Evolutionary conservation across 1,140 invertebrate species (phyloP).

Genomic region (Drosophila malerkotliana): DNA sequence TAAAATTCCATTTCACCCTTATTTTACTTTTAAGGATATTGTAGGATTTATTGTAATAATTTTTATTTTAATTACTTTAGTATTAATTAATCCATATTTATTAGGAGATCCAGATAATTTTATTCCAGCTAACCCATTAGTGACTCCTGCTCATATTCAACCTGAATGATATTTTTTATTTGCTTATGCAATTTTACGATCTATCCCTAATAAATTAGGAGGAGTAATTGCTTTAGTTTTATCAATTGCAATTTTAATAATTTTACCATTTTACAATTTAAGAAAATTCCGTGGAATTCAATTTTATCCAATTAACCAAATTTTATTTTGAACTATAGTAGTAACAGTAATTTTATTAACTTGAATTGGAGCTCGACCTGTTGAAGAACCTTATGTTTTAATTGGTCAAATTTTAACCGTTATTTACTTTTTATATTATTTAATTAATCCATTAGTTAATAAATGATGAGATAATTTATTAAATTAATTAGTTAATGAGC

Average conservation of each 20-base stretch:
- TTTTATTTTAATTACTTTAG: too few species aligned
- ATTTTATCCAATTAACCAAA: conserved; percentile 86
- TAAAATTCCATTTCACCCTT: conserved; percentile 87
- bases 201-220: too few species aligned
- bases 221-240: conserved; percentile 81
- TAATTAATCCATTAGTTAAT: conserved; percentile 84
- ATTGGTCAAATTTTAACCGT: conserved; percentile 86
- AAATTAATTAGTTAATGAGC: conserved; percentile 85
- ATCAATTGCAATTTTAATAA: conserved; percentile 87
- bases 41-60: conserved; percentile 86
- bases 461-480: conserved; percentile 85
- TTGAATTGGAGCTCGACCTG: conserved; percentile 87
- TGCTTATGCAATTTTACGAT: too few species aligned
- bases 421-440: conserved; percentile 86
- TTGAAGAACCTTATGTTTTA: conserved; percentile 87
- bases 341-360: conserved; percentile 86
- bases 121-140: too few species aligned
- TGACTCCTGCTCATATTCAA: too few species aligned
- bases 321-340: conserved; percentile 86
- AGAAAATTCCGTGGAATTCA: conserved; percentile 85
- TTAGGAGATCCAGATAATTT: too few species aligned
- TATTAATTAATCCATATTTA: too few species aligned
- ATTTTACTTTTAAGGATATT: conserved; percentile 87
- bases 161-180: too few species aligned
- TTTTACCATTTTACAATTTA: conserved; percentile 85